Conservation (phyloP, 2,797 vertebrate genomes). For the Heterohyrax brucei region DNA sequence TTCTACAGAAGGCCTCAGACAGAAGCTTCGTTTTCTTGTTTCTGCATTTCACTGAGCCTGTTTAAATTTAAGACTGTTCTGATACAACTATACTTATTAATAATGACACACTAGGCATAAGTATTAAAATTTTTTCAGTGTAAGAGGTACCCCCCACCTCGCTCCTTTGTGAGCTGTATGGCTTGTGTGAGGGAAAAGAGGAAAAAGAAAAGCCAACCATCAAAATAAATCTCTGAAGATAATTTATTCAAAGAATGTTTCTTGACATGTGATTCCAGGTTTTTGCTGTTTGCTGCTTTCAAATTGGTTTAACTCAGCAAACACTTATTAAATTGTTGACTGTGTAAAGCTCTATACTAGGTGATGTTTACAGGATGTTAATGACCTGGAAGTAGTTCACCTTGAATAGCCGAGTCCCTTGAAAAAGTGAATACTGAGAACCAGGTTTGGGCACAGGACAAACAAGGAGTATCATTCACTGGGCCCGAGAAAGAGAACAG, state of each 20-base stretch:
- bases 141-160: conserved; percentile 19
- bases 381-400: conserved; percentile 68
- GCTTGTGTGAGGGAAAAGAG: not conserved
- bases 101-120: not conserved
- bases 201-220: not conserved
- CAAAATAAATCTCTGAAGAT: conserved; percentile 69
- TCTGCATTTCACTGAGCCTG: not conserved
- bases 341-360: conserved; percentile 58
- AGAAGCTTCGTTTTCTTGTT: not conserved
- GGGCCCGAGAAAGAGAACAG: not conserved
- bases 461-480: not conserved
- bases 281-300: conserved; percentile 81
- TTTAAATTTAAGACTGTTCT: conserved; percentile 58
- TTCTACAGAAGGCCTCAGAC: not conserved
- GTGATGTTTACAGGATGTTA: conserved; percentile 68
- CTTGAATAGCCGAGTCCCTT: conserved; percentile 35
- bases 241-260: conserved; percentile 84
- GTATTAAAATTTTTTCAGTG: conserved; percentile 66
- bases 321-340: conserved; percentile 80
- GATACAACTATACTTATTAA: conserved; percentile 58
- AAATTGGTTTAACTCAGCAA: conserved; percentile 79
- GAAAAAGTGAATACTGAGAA: not conserved
- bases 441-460: not conserved
- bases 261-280: conserved; percentile 74
- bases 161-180: conserved; percentile 33